These are phyloP conservation scores for Leptodactylus fuscus DNA, from an alignment of 2,113 vertebrate genomes.

Conservation along the genomic window DNA sequence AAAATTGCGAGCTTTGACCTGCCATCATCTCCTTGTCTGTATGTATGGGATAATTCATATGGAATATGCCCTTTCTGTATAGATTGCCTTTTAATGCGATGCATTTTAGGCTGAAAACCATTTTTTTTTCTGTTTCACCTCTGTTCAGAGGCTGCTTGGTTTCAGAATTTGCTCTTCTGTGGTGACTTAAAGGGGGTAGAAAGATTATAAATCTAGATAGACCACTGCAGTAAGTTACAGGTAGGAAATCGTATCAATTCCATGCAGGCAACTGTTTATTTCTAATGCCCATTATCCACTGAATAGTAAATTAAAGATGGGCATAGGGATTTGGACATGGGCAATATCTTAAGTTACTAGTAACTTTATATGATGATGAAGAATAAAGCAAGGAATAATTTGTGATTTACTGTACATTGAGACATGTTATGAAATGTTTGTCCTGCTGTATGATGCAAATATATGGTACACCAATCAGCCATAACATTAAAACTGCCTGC, in stretches of 20 bases:
- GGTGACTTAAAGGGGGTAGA: constrained; percentile 18
- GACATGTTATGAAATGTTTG: too few relatives aligned
- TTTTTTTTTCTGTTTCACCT: constrained; percentile 7
- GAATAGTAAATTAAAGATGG: constrained; percentile 28
- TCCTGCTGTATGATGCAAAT: too few relatives aligned
- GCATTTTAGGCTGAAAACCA: constrained; percentile 27
- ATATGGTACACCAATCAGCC: too few relatives aligned
- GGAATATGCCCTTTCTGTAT: constrained; percentile 49
- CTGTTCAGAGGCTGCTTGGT: constrained; percentile 8
- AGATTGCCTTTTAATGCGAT: constrained; percentile 61
- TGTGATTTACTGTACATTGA: background rate
- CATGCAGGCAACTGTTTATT: constrained; percentile 34
- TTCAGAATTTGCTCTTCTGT: constrained; percentile 41
- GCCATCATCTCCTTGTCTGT: constrained; percentile 64
- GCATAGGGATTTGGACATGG: constrained; percentile 4
- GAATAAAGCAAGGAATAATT: background rate
- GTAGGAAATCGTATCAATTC: constrained; percentile 24
- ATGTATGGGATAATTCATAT: constrained; percentile 64
- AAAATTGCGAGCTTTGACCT: constrained; percentile 49
- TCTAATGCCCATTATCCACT: constrained; percentile 27
- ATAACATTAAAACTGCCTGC: too few relatives aligned
- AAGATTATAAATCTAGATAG: constrained; percentile 33
- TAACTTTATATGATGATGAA: background rate
- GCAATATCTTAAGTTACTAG: background rate
- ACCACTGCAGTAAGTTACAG: constrained; percentile 9